Percentiles rank a stretch among this genome's conserved stretches.
Conservation (phyloP, 30 jellyfish, hydroid and myxozoan species). For the Hydra vulgaris region DNA sequence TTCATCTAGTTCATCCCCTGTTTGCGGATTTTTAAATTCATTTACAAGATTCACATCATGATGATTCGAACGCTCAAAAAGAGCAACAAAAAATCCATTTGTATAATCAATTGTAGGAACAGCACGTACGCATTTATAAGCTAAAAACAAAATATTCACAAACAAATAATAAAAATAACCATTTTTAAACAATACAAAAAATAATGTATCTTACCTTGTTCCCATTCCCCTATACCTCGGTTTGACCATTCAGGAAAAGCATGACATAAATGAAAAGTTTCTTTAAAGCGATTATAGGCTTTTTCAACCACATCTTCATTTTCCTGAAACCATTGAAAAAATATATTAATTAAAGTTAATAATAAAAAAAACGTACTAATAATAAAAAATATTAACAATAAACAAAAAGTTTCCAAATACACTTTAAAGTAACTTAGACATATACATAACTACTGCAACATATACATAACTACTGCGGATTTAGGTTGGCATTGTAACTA, state of each 20-base stretch:
- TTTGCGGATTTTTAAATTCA: background rate
- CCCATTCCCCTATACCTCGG: slow-evolving; percentile 55
- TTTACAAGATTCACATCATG: background rate
- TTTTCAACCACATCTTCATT: slow-evolving; percentile 75
- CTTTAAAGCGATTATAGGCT: slow-evolving; percentile 35
- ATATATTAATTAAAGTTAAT: no score
- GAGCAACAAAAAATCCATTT: slow-evolving; percentile 87
- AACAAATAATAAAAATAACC: no score
- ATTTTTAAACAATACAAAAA: no score
- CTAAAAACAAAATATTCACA: slow-evolving; percentile 14
- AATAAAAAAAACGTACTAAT: no score
- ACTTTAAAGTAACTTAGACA: no score
- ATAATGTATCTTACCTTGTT: slow-evolving; percentile 42
- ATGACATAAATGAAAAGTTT: slow-evolving; percentile 32
- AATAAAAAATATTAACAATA: no score
- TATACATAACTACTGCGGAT: no score
- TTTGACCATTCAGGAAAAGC: slow-evolving; percentile 67
- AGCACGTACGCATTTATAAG: slow-evolving; percentile 70
- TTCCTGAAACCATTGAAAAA: no score
- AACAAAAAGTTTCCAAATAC: no score
- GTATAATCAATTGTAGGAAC: slow-evolving; percentile 57
- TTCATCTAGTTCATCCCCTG: background rate
- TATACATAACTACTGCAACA: no score
- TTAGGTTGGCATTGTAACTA: no score
- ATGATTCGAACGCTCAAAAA: slow-evolving; percentile 69